Percentiles rank a stretch among this genome's conserved stretches.
phyloP scores from a whole-genome alignment of 1,140 invertebrate species.

The Dryas iulia region DNA sequence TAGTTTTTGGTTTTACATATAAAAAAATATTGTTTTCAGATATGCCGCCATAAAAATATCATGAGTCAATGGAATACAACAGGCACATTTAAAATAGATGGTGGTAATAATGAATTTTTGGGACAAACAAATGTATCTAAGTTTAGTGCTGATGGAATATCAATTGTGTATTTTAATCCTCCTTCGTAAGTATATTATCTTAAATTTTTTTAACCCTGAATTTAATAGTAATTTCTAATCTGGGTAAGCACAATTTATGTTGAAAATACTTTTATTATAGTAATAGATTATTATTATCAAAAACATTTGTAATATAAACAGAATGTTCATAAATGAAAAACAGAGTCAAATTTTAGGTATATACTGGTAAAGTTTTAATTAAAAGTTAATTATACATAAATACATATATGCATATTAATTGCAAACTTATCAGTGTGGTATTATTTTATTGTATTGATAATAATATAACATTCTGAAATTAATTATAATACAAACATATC shows the following conservation, averaged over 20 bases:
- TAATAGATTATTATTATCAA: too few relatives aligned
- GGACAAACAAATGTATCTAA: constrained; percentile 47
- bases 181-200: constrained; percentile 72
- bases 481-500: background rate
- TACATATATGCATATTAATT: too few relatives aligned
- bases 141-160: constrained; percentile 54
- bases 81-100: constrained; percentile 39
- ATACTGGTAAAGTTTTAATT: too few relatives aligned
- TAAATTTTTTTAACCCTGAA: too few relatives aligned
- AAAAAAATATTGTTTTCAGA: constrained; percentile 42
- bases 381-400: too few relatives aligned
- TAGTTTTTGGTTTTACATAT: background rate
- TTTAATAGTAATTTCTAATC: too few relatives aligned
- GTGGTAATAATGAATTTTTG: constrained; percentile 48
- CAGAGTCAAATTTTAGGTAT: too few relatives aligned
- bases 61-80: constrained; percentile 26
- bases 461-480: background rate
- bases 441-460: background rate
- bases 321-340: too few relatives aligned
- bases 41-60: constrained; percentile 51
- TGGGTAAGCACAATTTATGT: too few relatives aligned
- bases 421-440: too few relatives aligned
- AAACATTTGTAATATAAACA: too few relatives aligned
- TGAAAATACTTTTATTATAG: too few relatives aligned
- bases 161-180: constrained; percentile 54